Base-by-base conservation (phyloP, 2,113 vertebrate genomes). In the Garra rufa region DNA sequence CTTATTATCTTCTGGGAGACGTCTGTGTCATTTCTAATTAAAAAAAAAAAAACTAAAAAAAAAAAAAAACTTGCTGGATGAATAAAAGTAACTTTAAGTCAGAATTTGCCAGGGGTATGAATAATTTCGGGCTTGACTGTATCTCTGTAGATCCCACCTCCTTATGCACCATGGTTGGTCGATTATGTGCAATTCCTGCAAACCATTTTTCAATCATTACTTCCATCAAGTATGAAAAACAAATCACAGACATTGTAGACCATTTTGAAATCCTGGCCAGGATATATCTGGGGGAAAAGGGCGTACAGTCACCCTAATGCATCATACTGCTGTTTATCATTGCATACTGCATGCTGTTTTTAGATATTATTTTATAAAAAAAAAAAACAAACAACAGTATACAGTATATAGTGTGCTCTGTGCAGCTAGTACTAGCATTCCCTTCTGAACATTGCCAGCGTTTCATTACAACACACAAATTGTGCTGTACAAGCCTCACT, bases 401-500 rank as follows among this genome's bases (percentile, higher is more conserved):
- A 34, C 52, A 9, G 52, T 41, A 5, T 3, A 30, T 11, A 52
- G 24, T 28, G 24, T 26, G 24, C 44, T 52, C 24, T 5, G 17
- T 0, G 8, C 28, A 11, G 44, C 6, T 7, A 73, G 41, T n/a
- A 3, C 43, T 46, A 17, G 67, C 13, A 44, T 48, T 46, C 43
- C 6, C 11, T 55, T 76, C 15, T 11, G 19, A 48, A 67, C 24
- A 21, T 6, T 9, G 57, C 21, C 43, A 63, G 41, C 41, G 17
- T 28, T 80, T 80, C 24, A 80, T 80, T 65, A 28, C 21, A 80
- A 28, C 41, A 67, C 77, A 61, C 43, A 67, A 21, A 67, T 8
- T 80, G 59, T 15, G 50, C 30, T n/a, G 74, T n/a, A 38, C 48
- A 76, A 57, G 50, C 30, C 34, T 41, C 24, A 24, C 10, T n/a